Conservation (phyloP, 2,113 vertebrate genomes). For the Pangasianodon gigas region DNA sequence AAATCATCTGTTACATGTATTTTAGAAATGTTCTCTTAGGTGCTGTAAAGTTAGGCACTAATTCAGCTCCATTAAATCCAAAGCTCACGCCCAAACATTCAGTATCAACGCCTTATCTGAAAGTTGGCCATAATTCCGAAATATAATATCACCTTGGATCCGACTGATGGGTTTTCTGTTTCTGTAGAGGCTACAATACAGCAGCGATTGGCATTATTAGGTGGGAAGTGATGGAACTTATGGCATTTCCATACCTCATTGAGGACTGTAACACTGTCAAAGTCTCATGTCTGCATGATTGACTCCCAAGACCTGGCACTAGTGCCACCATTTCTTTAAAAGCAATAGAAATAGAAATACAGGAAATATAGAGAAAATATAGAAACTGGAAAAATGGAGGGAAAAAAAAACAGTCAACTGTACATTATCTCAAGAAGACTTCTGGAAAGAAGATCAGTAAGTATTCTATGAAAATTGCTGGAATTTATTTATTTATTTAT, state of each 20-base stretch:
- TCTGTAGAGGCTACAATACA: not conserved
- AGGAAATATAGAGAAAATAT: constrained; percentile 6
- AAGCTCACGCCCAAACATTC: not conserved
- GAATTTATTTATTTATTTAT: not conserved
- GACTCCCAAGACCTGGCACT: constrained; percentile 64
- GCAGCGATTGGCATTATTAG: not conserved
- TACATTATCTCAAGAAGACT: not conserved
- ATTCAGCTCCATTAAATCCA: not conserved
- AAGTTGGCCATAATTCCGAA: not conserved
- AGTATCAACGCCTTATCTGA: not conserved
- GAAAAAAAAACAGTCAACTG: not conserved
- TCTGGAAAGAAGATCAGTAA: not conserved
- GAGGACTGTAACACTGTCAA: not conserved
- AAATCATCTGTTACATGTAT: not conserved
- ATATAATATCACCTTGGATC: not conserved
- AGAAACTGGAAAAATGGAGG: not conserved
- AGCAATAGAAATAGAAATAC: constrained; percentile 42
- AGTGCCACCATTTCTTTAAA: constrained; percentile 67
- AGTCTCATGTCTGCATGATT: constrained; percentile 42
- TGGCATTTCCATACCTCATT: constrained; percentile 54
- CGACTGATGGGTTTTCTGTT: not conserved
- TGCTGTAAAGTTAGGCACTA: not conserved
- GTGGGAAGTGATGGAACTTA: not conserved
- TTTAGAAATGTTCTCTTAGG: not conserved
- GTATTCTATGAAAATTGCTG: too few species aligned